Evolutionary conservation across 2,797 vertebrate genomes (phyloP), one percentile per base, ranked within the genome.

Genomic region (Limnodromus scolopaceus): DNA sequence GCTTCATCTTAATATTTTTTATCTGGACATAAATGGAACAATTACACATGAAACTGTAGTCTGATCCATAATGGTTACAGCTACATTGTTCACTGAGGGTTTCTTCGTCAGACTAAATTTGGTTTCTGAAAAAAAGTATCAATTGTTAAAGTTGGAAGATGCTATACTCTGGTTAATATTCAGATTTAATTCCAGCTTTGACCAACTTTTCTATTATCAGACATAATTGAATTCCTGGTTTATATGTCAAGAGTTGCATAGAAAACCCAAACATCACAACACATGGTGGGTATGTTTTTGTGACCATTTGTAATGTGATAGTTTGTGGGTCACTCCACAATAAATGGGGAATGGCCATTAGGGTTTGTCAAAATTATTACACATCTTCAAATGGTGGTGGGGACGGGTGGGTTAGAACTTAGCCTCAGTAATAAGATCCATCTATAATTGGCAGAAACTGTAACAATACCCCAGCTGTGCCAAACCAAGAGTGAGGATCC

Each of bases 341-440:
- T 84, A 92, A 92, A 70, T 49, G 24, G 58, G 95, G 86, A 91
- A 93, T 57, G 45, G 68, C 75, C 71, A 89, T 85, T 95, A 91
- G 77, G 39, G 18, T 79, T 89, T 95, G 86, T 93, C 89, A 92
- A 80, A 94, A 92, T 64, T 92, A 93, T 89, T 92, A 84, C 38
- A 85, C 25, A 38, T 83, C 78, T 92, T 93, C 74, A 87, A 84
- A 81, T 74, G 54, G 87, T 72, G 46, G 66, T 85, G 53, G 43
- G 64, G 45, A 58, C 83, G 91, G 39, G 68, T 70, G 70, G 81
- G 58, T 92, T 95, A 92, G 71, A 89, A 89, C n/a, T 91, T 95
- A 95, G 92, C 84, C 91, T 89, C 82, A 22, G 55, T 91, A 92
- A 91, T 92, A 95, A 92, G 64, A 87, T 80, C 39, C 89, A 89